These are phyloP conservation scores for Bombus sylvicola DNA, from an alignment of 1,140 invertebrate genomes.

Conservation along the genomic window DNA sequence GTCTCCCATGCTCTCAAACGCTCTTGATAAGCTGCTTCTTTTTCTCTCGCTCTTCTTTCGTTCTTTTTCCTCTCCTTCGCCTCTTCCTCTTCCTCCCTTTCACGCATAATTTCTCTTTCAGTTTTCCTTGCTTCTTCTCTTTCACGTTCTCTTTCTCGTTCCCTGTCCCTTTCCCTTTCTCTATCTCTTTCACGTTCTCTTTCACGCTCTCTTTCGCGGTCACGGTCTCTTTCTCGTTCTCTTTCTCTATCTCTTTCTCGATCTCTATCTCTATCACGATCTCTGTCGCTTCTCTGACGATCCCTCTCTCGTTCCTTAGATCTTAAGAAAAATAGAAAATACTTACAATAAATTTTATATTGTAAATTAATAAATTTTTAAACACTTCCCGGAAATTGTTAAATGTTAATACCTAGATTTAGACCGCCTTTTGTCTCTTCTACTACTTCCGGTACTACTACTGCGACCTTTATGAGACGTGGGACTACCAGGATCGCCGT, in stretches of 20 bases:
- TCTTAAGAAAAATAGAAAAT: conserved; percentile 9
- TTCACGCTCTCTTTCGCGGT: conserved; percentile 73
- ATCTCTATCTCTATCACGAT: conserved; percentile 81
- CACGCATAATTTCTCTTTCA: conserved; percentile 86
- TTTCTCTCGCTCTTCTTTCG: conserved; percentile 95
- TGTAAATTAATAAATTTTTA: neutral
- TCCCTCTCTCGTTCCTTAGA: conserved; percentile 82
- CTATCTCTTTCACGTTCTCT: conserved; percentile 76
- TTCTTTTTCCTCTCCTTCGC: conserved; percentile 93
- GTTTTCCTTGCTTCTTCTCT: conserved; percentile 84
- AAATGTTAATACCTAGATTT: conserved; percentile 79
- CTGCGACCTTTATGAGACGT: conserved; percentile 75
- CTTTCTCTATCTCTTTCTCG: conserved; percentile 73
- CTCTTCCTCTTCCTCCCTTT: conserved; percentile 96
- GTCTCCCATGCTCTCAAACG: conserved; percentile 94
- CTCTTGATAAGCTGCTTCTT: conserved; percentile 97
- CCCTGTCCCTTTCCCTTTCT: conserved; percentile 73
- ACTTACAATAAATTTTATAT: neutral
- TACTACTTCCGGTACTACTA: conserved; percentile 75
- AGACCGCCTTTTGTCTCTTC: conserved; percentile 81
- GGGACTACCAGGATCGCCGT: conserved; percentile 80
- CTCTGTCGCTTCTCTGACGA: conserved; percentile 81
- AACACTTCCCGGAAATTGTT: neutral
- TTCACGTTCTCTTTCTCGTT: conserved; percentile 78
- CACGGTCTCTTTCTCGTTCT: conserved; percentile 72